These are phyloP conservation scores for Dryobotodes eremita DNA, from an alignment of 2,888 invertebrate genomes.

Conservation along the genomic window DNA sequence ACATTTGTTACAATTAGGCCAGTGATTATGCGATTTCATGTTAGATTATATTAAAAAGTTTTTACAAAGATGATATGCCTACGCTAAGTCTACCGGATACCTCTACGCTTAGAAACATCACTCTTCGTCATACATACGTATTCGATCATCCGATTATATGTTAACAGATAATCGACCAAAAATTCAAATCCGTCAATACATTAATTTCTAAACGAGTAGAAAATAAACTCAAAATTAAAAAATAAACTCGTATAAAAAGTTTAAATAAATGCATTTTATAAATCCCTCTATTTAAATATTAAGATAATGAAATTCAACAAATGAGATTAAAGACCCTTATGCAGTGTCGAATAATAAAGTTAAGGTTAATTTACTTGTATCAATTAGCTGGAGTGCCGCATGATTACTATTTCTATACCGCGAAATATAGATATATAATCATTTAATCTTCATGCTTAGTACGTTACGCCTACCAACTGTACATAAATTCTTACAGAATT, in stretches of 20 bases:
- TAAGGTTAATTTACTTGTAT: slow-evolving; percentile 81
- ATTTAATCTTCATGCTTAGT: slow-evolving; percentile 76
- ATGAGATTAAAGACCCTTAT: slow-evolving; percentile 80
- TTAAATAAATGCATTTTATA: slow-evolving; percentile 90
- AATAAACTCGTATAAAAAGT: slow-evolving; percentile 87
- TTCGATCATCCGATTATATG: slow-evolving; percentile 68
- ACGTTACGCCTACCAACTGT: slow-evolving; percentile 79
- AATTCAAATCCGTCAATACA: slow-evolving; percentile 83
- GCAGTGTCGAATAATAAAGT: slow-evolving; percentile 80
- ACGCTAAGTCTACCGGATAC: slow-evolving; percentile 77
- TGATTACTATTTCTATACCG: slow-evolving; percentile 91
- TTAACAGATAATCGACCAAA: slow-evolving; percentile 90
- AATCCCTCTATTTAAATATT: slow-evolving; percentile 87
- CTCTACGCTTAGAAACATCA: slow-evolving; percentile 69
- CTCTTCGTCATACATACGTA: slow-evolving; percentile 58
- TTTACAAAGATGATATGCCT: slow-evolving; percentile 89
- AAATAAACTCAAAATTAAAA: slow-evolving; percentile 85
- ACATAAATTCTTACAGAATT: slow-evolving; percentile 83
- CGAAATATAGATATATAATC: slow-evolving; percentile 91
- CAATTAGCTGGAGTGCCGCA: slow-evolving; percentile 87
- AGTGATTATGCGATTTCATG: slow-evolving; percentile 83
- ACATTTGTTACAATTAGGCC: slow-evolving; percentile 89
- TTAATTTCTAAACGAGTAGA: slow-evolving; percentile 83
- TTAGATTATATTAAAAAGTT: slow-evolving; percentile 84
- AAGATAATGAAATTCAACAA: slow-evolving; percentile 88